Evolutionary conservation across 2,888 invertebrate genomes (phyloP), one percentile per base, ranked within the genome.

Genomic region (Azorinus chamasolen): DNA sequence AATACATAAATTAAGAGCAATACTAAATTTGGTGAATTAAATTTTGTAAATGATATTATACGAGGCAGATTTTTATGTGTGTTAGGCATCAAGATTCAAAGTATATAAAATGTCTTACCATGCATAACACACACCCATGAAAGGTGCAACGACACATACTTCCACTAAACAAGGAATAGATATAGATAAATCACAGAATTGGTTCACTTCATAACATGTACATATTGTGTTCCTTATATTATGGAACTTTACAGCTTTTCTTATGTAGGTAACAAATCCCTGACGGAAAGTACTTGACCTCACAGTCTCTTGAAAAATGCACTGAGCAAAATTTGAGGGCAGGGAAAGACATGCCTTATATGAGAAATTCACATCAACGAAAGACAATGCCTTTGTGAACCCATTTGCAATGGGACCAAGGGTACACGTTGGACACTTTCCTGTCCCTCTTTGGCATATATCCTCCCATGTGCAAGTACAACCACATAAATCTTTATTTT

Each of bases 281-380:
- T 69, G 68, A 46, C 89, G 73, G 66, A 88, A 89, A n/a, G 32
- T 79, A 27, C 61, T 59, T 10, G 85, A 86, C 22, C 61, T 37
- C 20, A 59, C 57, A 16, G 86, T 22, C 57, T 85, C 85, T 41
- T 58, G 53, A 16, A 77, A 68, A 10, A 86, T 62, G 74, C 83
- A 85, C 39, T 83, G 83, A 1, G 88, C 89, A n/a, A 88, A 45
- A 72, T 88, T 87, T 14, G 87, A 86, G 39, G 87, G 85, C 39
- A 83, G 45, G 22, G 69, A 46, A 14, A 71, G 25, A 25, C 25
- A 8, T 18, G 66, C 57, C 43, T 64, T 61, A 46, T 57, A 58
- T 4, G 50, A 10, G 12, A 73, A 50, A 48, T 54, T 51, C 12
- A 80, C 20, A n/a, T 69, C 58, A 10, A 79, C 54, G 32, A 74